These are phyloP conservation scores for Drosophila recens DNA, from an alignment of 2,888 invertebrate species.

Conservation along the genomic window DNA sequence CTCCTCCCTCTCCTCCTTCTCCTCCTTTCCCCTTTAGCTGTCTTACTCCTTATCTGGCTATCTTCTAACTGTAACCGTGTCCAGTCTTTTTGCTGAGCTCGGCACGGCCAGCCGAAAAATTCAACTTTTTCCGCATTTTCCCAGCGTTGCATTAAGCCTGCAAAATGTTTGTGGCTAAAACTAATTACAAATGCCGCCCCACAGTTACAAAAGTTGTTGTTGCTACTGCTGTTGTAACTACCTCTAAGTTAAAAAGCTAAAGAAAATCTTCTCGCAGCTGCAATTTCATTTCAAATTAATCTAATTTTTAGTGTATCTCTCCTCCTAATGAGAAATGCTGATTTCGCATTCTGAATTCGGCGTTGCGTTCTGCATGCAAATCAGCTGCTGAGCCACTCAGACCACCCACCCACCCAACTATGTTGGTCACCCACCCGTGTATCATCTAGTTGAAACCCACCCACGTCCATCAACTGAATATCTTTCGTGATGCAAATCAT, in stretches of 20 bases:
- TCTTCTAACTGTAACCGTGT: conserved; percentile 1
- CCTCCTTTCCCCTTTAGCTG: neutral
- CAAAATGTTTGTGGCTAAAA: conserved; percentile 75
- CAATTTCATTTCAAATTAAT: conserved; percentile 79
- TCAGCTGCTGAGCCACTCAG: conserved; percentile 38
- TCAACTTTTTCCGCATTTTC: conserved; percentile 42
- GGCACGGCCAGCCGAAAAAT: conserved; percentile 31
- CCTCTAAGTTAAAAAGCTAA: conserved; percentile 22
- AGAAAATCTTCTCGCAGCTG: conserved; percentile 46
- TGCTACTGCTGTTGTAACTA: conserved; percentile 6
- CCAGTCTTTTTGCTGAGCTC: conserved; percentile 68
- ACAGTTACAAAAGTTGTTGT: conserved; percentile 5
- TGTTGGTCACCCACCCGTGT: conserved; percentile 19
- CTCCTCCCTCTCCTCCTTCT: neutral
- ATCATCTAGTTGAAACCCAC: neutral
- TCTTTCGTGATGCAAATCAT: conserved; percentile 64
- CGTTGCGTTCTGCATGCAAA: conserved; percentile 66
- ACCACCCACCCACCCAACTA: conserved; percentile 3
- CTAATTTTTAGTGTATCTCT: conserved; percentile 65
- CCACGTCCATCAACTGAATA: conserved; percentile 43
- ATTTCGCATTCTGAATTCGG: conserved; percentile 65
- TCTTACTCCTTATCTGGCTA: neutral
- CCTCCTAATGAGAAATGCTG: conserved; percentile 77
- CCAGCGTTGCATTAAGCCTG: conserved; percentile 65
- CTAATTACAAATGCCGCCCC: conserved; percentile 72